Percentiles rank a stretch among this genome's conserved stretches.
Conservation (phyloP, 2,113 vertebrate genomes). For the Triplophysa siluroides region DNA sequence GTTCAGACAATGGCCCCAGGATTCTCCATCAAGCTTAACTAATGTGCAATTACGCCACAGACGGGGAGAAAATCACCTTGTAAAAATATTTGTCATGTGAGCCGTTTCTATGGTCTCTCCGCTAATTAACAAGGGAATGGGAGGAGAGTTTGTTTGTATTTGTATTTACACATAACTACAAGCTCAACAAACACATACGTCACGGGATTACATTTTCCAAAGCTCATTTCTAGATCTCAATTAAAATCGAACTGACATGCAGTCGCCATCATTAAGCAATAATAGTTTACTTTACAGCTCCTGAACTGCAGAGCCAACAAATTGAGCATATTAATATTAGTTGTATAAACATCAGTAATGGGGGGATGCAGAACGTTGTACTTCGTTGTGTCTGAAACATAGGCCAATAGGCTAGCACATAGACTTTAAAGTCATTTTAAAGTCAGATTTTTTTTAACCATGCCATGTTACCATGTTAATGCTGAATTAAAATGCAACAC, state of each 20-base stretch:
- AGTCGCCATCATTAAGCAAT: slow-evolving; percentile 79
- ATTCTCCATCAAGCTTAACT: slow-evolving; percentile 74
- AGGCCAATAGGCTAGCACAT: slow-evolving; percentile 71
- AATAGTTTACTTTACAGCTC: slow-evolving; percentile 81
- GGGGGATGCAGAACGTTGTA: slow-evolving; percentile 38
- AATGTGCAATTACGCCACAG: slow-evolving; percentile 78
- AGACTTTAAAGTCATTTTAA: slow-evolving; percentile 74
- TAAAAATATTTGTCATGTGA: slow-evolving; percentile 80
- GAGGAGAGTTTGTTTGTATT: slow-evolving; percentile 67
- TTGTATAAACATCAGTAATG: slow-evolving; percentile 40
- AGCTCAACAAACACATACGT: slow-evolving; percentile 75
- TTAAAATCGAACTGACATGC: slow-evolving; percentile 74
- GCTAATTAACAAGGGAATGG: slow-evolving; percentile 75
- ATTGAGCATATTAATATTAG: slow-evolving; percentile 71
- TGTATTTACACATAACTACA: slow-evolving; percentile 73
- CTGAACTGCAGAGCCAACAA: slow-evolving; percentile 78
- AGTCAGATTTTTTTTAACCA: slow-evolving; percentile 67
- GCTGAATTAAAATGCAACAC: slow-evolving; percentile 23
- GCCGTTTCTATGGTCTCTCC: slow-evolving; percentile 69
- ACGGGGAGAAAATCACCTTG: slow-evolving; percentile 78
- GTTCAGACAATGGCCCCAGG: slow-evolving; percentile 69
- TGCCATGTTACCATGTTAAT: too few relatives aligned
- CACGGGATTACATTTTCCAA: slow-evolving; percentile 65
- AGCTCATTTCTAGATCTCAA: slow-evolving; percentile 75
- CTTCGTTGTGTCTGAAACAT: slow-evolving; percentile 72